Evolutionary conservation across 2,113 vertebrate species (phyloP).

Genomic region (Sitta europaea): DNA sequence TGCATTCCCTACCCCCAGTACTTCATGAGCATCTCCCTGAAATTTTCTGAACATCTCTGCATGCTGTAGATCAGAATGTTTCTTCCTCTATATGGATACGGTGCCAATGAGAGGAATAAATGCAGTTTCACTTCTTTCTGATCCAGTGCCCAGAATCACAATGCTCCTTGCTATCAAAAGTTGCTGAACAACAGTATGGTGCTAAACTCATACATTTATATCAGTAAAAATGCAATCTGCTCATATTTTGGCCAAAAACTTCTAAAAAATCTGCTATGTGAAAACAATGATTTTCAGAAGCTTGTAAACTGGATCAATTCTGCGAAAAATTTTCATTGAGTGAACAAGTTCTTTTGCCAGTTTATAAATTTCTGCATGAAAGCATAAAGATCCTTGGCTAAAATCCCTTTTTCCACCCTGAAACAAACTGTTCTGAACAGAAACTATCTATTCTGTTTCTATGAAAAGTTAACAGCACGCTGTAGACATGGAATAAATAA

Average conservation of each 20-base stretch:
- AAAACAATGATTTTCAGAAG: conserved; percentile 44
- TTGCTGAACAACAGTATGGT: conserved; percentile 4
- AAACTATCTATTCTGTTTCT: conserved; percentile 23
- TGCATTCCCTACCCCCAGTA: not conserved
- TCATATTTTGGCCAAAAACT: conserved; percentile 24
- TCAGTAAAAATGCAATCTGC: conserved; percentile 46
- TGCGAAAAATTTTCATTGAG: not conserved
- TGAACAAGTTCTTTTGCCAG: conserved; percentile 2
- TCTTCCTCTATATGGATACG: not conserved
- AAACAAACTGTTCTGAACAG: conserved; percentile 59
- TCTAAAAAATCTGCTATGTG: conserved; percentile 19
- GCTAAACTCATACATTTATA: not conserved
- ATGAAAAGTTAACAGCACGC: not conserved
- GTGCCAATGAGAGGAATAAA: not conserved
- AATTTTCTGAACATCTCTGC: not conserved
- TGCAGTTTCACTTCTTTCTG: not conserved
- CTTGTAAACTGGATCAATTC: conserved; percentile 36
- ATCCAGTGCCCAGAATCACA: conserved; percentile 29
- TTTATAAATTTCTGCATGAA: conserved; percentile 23
- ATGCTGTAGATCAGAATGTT: not conserved
- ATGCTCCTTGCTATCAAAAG: not conserved
- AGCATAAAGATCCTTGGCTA: conserved; percentile 39
- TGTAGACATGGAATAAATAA: conserved; percentile 4
- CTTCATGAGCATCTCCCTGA: not conserved
- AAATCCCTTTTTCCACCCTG: not conserved